Conservation (phyloP, 2,113 vertebrate species). For the Elaphurus davidianus region DNA sequence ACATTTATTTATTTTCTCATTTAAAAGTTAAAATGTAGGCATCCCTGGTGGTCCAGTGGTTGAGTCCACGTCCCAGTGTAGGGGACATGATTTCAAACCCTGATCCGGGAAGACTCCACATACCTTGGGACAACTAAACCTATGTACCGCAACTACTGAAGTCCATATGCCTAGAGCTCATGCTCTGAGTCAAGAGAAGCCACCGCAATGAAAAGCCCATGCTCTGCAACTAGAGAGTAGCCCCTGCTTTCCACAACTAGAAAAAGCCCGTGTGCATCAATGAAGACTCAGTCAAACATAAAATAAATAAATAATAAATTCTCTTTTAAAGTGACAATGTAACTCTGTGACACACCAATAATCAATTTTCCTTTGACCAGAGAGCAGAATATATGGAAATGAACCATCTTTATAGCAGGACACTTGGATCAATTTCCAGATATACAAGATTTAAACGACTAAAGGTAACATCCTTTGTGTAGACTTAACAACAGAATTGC, state of each 20-base stretch:
- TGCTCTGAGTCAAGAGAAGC: background rate
- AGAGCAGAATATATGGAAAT: background rate
- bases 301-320: background rate
- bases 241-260: background rate
- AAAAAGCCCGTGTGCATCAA: fast-evolving
- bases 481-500: background rate
- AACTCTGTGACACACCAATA: background rate
- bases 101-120: background rate
- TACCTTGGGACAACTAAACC: background rate
- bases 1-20: background rate
- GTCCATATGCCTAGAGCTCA: background rate
- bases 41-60: background rate
- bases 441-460: background rate
- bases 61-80: background rate
- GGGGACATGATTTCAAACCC: background rate
- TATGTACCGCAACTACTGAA: background rate
- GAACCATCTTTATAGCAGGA: background rate
- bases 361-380: background rate
- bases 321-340: background rate
- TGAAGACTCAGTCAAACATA: background rate
- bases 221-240: background rate
- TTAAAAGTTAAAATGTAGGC: background rate
- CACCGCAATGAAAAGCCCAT: fast-evolving
- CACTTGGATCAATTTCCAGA: background rate
- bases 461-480: background rate